Percentiles rank a stretch among this genome's conserved stretches.
phyloP scores from a whole-genome alignment of 2,888 invertebrate genomes.

The Entomobrya multifasciata region DNA sequence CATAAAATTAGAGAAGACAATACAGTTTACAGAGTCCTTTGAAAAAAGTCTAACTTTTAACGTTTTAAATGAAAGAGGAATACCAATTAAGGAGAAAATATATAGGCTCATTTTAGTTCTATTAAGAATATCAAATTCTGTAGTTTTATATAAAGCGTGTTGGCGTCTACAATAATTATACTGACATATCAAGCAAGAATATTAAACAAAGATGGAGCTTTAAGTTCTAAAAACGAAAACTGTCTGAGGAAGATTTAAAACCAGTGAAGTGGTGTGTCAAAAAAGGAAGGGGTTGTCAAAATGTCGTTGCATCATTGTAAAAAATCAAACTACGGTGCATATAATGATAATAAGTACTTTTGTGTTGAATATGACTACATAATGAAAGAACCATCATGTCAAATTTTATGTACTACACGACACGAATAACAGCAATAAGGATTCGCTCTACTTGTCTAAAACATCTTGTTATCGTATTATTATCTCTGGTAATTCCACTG shows the following conservation, averaged over 20 bases:
- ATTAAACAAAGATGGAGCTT: too few relatives aligned
- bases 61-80: slow-evolving; percentile 39
- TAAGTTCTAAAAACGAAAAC: too few relatives aligned
- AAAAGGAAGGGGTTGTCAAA: background rate
- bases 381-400: background rate
- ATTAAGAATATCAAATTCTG: too few relatives aligned
- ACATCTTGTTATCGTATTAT: too few relatives aligned
- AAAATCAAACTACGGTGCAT: too few relatives aligned
- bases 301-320: background rate
- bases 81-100: slow-evolving; percentile 17
- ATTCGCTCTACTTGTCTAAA: too few relatives aligned
- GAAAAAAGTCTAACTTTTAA: slow-evolving; percentile 23
- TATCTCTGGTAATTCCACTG: slow-evolving; percentile 1
- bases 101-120: background rate
- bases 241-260: too few relatives aligned
- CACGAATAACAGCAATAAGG: too few relatives aligned
- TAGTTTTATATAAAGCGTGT: background rate
- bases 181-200: background rate
- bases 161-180: too few relatives aligned
- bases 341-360: too few relatives aligned
- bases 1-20: slow-evolving; percentile 15
- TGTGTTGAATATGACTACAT: background rate
- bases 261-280: background rate
- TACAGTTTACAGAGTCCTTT: slow-evolving; percentile 11
- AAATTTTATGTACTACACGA: background rate